phyloP scores from a whole-genome alignment of 1,140 invertebrate genomes.

The Calliphora vicina region DNA sequence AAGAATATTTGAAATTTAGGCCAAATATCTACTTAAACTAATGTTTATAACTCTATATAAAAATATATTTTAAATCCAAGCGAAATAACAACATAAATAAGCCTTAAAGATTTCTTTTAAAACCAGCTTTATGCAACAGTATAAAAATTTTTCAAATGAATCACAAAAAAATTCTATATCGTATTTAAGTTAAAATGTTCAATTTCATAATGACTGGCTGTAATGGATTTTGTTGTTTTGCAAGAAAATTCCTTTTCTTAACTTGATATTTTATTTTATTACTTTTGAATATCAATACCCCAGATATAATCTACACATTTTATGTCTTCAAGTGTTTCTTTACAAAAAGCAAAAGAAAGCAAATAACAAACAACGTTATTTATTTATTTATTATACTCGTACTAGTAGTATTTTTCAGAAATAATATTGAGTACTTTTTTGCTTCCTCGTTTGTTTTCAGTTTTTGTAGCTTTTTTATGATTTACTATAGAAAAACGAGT shows the following conservation, averaged over 20 bases:
- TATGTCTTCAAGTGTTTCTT: background rate
- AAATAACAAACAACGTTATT: background rate
- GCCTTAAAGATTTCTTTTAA: too few species aligned
- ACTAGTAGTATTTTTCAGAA: background rate
- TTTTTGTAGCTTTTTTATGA: background rate
- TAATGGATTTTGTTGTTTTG: too few species aligned
- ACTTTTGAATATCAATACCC: slow-evolving; percentile 7
- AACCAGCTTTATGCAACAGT: too few species aligned
- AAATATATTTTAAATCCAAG: too few species aligned
- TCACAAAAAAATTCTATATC: too few species aligned
- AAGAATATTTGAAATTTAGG: too few species aligned
- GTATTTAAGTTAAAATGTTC: too few species aligned
- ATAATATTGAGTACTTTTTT: background rate
- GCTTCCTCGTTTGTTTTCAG: background rate
- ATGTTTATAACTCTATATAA: too few species aligned
- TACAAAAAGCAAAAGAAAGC: background rate
- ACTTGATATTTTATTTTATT: background rate
- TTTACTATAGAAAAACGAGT: background rate
- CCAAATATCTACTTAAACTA: too few species aligned
- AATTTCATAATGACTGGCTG: too few species aligned
- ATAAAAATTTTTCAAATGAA: too few species aligned
- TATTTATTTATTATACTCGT: background rate
- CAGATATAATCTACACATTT: background rate
- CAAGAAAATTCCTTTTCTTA: background rate
- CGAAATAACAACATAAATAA: too few species aligned